phyloP scores from a whole-genome alignment of 2,888 invertebrate genomes.

The Bellardia bayeri region DNA sequence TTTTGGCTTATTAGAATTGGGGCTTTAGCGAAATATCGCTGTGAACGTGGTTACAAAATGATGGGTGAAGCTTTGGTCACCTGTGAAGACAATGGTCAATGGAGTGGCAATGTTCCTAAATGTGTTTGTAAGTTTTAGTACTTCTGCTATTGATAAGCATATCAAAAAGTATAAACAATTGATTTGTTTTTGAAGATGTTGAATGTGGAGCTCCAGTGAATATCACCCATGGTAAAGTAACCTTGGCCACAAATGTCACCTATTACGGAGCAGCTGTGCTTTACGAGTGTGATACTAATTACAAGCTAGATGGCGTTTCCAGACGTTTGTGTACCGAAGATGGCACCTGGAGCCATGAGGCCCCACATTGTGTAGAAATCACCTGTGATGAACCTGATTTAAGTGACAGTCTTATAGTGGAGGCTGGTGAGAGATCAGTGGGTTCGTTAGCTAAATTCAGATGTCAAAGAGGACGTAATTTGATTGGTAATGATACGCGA shows the following conservation, averaged over 20 bases:
- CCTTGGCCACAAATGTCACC: constrained; percentile 93
- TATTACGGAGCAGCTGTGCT: constrained; percentile 94
- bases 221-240: constrained; percentile 90
- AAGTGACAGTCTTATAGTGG: constrained; percentile 86
- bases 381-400: constrained; percentile 89
- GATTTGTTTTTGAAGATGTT: constrained; percentile 87
- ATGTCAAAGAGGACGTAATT: constrained; percentile 91
- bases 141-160: no score
- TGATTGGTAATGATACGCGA: constrained; percentile 92
- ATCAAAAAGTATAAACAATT: not conserved
- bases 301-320: constrained; percentile 92
- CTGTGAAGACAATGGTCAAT: constrained; percentile 93
- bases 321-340: constrained; percentile 93
- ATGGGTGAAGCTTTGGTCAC: constrained; percentile 93
- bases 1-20: constrained; percentile 86
- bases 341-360: constrained; percentile 94
- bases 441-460: constrained; percentile 92
- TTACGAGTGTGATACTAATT: constrained; percentile 93
- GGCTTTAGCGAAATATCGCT: constrained; percentile 93
- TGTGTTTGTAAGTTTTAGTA: constrained; percentile 90
- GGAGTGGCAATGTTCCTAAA: constrained; percentile 93
- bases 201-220: constrained; percentile 92
- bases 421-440: constrained; percentile 88
- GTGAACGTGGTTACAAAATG: constrained; percentile 95
- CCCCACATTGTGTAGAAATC: constrained; percentile 93